Evolutionary conservation across 2,797 vertebrate genomes (phyloP), one percentile per base, ranked within the genome.

Genomic region (Sebastes umbrosus): DNA sequence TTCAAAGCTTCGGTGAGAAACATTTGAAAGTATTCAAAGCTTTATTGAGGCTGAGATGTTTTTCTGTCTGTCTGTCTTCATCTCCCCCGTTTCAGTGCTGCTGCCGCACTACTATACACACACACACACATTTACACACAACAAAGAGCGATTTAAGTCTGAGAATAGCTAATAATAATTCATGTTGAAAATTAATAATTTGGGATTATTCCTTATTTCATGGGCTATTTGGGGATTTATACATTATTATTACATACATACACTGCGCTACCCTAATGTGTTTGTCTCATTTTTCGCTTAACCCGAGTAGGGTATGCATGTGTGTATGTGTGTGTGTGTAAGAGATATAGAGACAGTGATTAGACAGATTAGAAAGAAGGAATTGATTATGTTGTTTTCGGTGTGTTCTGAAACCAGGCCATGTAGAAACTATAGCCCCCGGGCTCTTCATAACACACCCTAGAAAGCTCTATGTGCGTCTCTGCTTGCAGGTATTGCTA

Each of bases 351-450:
- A 68, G 64, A 62, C n/a, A 22, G 20, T 68, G 77, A 81, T 86
- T 73, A 55, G 5, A 69, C 39, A 18, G 58, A 79, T 86, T 60
- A 71, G 14, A 83, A 72, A 83, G 63, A 84, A 66, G 16, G 32
- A 78, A 93, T 89, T 91, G 93, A 93, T 94, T 89, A 3, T 82
- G 69, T 81, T 87, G 78, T 80, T 79, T 88, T 87, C 43, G 64
- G 29, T 76, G 80, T 87, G 69, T 67, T 87, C 69, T 89, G 80
- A 93, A 95, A 92, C 85, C 87, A 93, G 92, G 93, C 86, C 92
- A 92, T 89, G 88, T 86, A 80, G 77, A 90, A 90, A 83, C 77
- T 79, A 22, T 50, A 63, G 84, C 89, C 81, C 12, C 12, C 8
- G 27, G 87, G 91, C 68, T 66, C n/a, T 73, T 80, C 14, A 82